Conservation (phyloP, 2,888 invertebrate genomes). For the Automeris io region DNA sequence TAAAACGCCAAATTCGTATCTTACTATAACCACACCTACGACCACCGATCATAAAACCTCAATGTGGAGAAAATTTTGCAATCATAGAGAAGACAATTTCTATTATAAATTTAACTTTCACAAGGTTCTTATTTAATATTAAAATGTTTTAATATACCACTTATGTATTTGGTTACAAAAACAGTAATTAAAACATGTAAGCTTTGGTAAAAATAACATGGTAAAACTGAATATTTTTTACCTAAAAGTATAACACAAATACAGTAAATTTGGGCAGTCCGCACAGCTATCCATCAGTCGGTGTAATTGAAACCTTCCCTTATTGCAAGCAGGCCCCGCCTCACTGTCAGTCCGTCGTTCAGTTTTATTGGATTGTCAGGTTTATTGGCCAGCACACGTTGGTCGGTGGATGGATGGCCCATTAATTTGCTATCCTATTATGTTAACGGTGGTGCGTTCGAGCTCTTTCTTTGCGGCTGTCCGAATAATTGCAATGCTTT, state of each 20-base stretch:
- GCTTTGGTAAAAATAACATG: no score
- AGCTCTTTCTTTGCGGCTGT: not conserved
- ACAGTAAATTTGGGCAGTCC: constrained; percentile 2
- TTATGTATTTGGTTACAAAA: no score
- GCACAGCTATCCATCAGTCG: constrained; percentile 21
- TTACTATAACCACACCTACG: no score
- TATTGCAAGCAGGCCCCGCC: constrained; percentile 23
- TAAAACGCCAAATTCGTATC: no score
- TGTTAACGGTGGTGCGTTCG: constrained; percentile 9
- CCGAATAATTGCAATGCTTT: not conserved
- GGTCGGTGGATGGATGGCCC: constrained; percentile 23
- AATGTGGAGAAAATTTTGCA: no score
- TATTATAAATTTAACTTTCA: no score
- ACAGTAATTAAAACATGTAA: no score
- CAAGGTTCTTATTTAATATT: no score
- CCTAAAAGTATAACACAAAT: constrained; percentile 4
- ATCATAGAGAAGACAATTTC: no score
- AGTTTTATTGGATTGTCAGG: constrained; percentile 34
- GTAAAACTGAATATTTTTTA: no score
- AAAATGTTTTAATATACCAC: no score
- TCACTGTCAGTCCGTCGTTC: constrained; percentile 29
- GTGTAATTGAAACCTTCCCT: constrained; percentile 27
- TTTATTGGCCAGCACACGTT: constrained; percentile 27
- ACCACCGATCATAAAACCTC: no score
- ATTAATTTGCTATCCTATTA: constrained; percentile 38